phyloP scores from a whole-genome alignment of 2,797 vertebrate species.

The Kryptolebias ocellatus region DNA sequence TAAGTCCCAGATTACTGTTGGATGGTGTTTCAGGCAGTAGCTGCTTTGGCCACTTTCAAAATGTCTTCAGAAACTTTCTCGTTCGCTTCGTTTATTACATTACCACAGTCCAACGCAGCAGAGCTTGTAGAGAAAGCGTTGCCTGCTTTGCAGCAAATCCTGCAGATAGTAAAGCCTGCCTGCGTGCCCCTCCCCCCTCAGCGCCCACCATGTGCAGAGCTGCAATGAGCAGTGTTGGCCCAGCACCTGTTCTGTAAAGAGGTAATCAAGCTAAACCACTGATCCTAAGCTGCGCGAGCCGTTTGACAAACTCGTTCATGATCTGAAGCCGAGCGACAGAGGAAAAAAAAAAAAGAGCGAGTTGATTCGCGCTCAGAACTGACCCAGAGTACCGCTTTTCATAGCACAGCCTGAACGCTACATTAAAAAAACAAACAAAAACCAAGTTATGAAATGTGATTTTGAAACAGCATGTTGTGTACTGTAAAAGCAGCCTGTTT shows the following conservation, averaged over 20 bases:
- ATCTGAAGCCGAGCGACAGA: conserved; percentile 49
- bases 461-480: background rate
- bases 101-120: too few species aligned
- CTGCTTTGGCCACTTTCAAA: too few species aligned
- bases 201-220: conserved; percentile 23
- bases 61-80: too few species aligned
- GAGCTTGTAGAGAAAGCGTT: conserved; percentile 13
- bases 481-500: background rate
- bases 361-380: conserved; percentile 33
- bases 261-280: conserved; percentile 81
- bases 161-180: conserved; percentile 30
- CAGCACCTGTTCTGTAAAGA: conserved; percentile 74
- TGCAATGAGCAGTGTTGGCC: conserved; percentile 34
- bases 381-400: conserved; percentile 10
- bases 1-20: too few species aligned
- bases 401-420: background rate
- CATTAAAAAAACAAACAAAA: background rate
- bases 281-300: conserved; percentile 79
- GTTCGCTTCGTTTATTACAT: too few species aligned
- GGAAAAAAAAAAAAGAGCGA: conserved; percentile 7
- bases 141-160: conserved; percentile 24
- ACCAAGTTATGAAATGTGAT: background rate
- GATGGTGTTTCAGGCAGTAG: too few species aligned
- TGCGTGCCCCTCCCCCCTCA: conserved; percentile 34
- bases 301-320: conserved; percentile 69